A percentile compares a stretch with the other conserved stretches of the same genome.
phyloP scores from a whole-genome alignment of 2,888 invertebrate species.

The Drosophila koepferae region DNA sequence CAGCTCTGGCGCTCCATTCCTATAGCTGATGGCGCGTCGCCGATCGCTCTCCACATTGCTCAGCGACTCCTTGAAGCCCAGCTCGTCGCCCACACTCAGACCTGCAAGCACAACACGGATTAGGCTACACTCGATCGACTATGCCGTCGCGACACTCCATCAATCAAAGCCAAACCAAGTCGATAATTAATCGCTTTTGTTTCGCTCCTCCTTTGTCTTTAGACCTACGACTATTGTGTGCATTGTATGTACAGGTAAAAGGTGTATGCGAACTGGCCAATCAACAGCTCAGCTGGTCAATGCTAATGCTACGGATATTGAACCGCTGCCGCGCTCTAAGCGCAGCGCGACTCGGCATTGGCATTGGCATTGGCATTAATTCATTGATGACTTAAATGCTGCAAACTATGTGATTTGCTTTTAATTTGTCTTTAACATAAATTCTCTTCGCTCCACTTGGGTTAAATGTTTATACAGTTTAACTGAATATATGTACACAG shows the following conservation, averaged over 20 bases:
- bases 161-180: slow-evolving; percentile 39
- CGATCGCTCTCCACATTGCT: slow-evolving; percentile 91
- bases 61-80: slow-evolving; percentile 93
- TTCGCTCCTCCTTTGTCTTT: slow-evolving; percentile 37
- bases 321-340: slow-evolving; percentile 40
- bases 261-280: slow-evolving; percentile 34
- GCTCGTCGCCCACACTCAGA: slow-evolving; percentile 94
- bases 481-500: slow-evolving; percentile 43
- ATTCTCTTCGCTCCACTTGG: slow-evolving; percentile 25
- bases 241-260: slow-evolving; percentile 44
- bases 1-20: slow-evolving; percentile 86
- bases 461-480: slow-evolving; percentile 29
- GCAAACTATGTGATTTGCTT: slow-evolving; percentile 36
- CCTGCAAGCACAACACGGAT: slow-evolving; percentile 86
- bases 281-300: slow-evolving; percentile 21
- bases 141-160: slow-evolving; percentile 19
- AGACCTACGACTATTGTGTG: slow-evolving; percentile 25
- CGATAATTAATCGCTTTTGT: slow-evolving; percentile 63
- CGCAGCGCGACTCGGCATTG: slow-evolving; percentile 39
- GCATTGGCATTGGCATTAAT: slow-evolving; percentile 79
- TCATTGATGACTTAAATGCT: slow-evolving; percentile 71
- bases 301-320: slow-evolving; percentile 62
- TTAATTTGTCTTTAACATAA: background rate
- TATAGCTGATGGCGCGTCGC: slow-evolving; percentile 88
- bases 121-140: slow-evolving; percentile 19